Evolutionary conservation across 2,888 invertebrate species (phyloP).

Genomic region (Calameuta idolon): DNA sequence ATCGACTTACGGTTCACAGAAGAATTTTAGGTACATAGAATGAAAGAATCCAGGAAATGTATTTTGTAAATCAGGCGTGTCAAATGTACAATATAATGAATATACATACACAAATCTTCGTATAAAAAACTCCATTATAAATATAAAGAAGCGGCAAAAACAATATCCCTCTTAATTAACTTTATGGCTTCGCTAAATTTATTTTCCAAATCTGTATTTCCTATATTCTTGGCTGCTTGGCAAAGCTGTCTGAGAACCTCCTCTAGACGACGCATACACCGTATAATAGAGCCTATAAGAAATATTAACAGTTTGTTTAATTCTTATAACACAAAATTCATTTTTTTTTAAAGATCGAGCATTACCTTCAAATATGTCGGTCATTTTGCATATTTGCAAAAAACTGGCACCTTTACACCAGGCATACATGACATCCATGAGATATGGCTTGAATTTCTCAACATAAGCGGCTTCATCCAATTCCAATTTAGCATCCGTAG

Average conservation of each 20-base stretch:
- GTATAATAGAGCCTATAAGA: slow-evolving; percentile 78
- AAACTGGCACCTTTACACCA: slow-evolving; percentile 97
- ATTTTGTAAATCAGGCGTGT: background rate
- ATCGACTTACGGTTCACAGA: background rate
- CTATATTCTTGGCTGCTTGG: slow-evolving; percentile 96
- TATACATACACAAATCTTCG: background rate
- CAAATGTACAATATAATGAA: background rate
- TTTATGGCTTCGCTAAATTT: slow-evolving; percentile 95
- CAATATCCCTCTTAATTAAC: slow-evolving; percentile 95
- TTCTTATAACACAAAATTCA: slow-evolving; percentile 4
- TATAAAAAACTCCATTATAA: slow-evolving; percentile 69
- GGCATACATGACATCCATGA: slow-evolving; percentile 97
- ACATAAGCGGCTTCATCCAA: slow-evolving; percentile 93
- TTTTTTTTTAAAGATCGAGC: slow-evolving; percentile 9
- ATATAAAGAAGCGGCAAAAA: slow-evolving; percentile 99
- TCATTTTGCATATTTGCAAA: slow-evolving; percentile 93
- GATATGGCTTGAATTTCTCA: slow-evolving; percentile 89
- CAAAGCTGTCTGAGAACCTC: slow-evolving; percentile 95
- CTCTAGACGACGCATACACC: slow-evolving; percentile 96
- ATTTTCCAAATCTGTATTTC: slow-evolving; percentile 93
- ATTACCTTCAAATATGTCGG: slow-evolving; percentile 93
- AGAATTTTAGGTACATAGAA: background rate
- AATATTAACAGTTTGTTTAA: background rate
- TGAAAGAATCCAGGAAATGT: background rate
- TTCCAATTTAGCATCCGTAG: slow-evolving; percentile 85